Percentiles rank a stretch among this genome's conserved stretches.
phyloP scores from a whole-genome alignment of 2,797 vertebrate genomes.

The Discoglossus pictus region DNA sequence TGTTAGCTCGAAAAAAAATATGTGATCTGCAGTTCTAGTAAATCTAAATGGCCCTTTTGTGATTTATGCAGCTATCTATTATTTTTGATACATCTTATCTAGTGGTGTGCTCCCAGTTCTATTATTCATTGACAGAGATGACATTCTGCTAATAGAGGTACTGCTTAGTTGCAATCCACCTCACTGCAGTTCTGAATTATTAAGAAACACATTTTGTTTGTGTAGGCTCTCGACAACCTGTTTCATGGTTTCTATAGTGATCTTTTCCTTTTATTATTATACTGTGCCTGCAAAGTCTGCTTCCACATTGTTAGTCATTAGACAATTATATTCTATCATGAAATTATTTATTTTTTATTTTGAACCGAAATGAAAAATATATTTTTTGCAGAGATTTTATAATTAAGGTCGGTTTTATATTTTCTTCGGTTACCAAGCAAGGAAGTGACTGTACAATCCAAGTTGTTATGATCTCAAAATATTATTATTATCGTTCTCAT shows the following conservation, averaged over 20 bases:
- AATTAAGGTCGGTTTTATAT: too few species aligned
- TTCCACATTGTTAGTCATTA: slow-evolving; percentile 1
- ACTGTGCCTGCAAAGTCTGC: slow-evolving; percentile 3
- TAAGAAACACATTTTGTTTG: slow-evolving; percentile 26
- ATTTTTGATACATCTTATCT: slow-evolving; percentile 35
- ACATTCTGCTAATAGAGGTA: slow-evolving; percentile 31
- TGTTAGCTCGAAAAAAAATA: not conserved
- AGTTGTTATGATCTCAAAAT: slow-evolving; percentile 19
- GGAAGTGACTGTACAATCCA: too few species aligned
- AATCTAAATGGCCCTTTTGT: slow-evolving; percentile 15
- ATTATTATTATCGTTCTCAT: slow-evolving; percentile 30
- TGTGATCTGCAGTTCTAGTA: not conserved
- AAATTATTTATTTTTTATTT: too few species aligned
- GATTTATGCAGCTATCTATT: slow-evolving; percentile 38
- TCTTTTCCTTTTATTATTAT: slow-evolving; percentile 15
- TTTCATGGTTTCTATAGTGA: slow-evolving; percentile 36
- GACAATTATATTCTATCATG: slow-evolving; percentile 15
- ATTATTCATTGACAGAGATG: slow-evolving; percentile 34
- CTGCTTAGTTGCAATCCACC: slow-evolving; percentile 20
- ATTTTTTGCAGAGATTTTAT: not conserved
- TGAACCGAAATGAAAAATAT: too few species aligned
- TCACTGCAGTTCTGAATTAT: slow-evolving; percentile 12
- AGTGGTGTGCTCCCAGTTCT: slow-evolving; percentile 14
- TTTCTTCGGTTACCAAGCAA: slow-evolving; percentile 18
- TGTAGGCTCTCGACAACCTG: slow-evolving; percentile 16